These are phyloP conservation scores for Rhinoptilus africanus DNA, from an alignment of 2,113 vertebrate genomes.

Conservation along the genomic window DNA sequence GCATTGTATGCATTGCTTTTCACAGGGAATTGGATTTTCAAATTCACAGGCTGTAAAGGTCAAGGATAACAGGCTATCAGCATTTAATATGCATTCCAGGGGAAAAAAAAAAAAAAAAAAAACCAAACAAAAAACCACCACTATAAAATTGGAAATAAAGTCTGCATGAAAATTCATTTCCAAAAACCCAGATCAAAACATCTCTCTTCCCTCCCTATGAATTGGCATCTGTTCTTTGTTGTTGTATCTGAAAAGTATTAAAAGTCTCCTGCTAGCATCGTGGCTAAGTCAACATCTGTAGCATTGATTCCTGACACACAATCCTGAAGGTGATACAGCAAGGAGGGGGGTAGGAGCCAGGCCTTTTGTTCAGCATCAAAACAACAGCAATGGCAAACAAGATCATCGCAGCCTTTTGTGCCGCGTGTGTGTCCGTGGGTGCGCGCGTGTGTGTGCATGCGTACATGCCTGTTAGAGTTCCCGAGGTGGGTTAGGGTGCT, in stretches of 20 bases:
- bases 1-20: slow-evolving; percentile 42
- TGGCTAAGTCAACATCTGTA: slow-evolving; percentile 59
- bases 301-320: slow-evolving; percentile 42
- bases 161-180: slow-evolving; percentile 59
- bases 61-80: slow-evolving; percentile 70
- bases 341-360: background rate
- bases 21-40: slow-evolving; percentile 69
- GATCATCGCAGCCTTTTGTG: background rate
- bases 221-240: slow-evolving; percentile 55
- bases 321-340: slow-evolving; percentile 44
- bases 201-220: slow-evolving; percentile 5
- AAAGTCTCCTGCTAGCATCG: slow-evolving; percentile 5
- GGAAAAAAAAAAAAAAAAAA: background rate
- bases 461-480: background rate
- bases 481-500: background rate
- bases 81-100: slow-evolving; percentile 59
- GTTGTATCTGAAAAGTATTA: slow-evolving; percentile 40
- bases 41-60: slow-evolving; percentile 54
- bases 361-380: slow-evolving; percentile 47
- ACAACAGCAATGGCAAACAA: slow-evolving; percentile 5
- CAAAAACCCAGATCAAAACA: slow-evolving; percentile 55
- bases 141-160: slow-evolving; percentile 50
- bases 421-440: rapidly evolving
- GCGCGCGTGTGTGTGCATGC: rapidly evolving
- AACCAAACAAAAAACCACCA: no score